Conservation (phyloP, 2,797 vertebrate species). For the Echiichthys vipera region DNA sequence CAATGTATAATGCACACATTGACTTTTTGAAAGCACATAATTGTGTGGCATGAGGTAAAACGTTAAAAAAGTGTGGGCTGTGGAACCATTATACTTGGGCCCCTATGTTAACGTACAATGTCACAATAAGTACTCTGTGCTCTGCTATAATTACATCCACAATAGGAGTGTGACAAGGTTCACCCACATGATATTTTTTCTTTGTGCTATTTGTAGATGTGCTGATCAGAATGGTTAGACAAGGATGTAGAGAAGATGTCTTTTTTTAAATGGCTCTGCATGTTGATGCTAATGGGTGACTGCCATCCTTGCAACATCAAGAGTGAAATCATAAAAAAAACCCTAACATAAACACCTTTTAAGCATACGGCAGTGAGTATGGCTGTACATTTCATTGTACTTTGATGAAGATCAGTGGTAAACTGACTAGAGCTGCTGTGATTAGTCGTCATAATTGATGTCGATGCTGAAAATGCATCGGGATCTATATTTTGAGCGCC, state of each 20-base stretch:
- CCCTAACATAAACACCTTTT: neutral
- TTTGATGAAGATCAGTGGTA: neutral
- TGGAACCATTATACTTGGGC: constrained; percentile 14
- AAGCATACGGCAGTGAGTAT: neutral
- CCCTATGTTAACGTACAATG: neutral
- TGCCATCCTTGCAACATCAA: constrained; percentile 14
- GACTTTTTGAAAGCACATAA: constrained; percentile 15
- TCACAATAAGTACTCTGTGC: constrained; percentile 31
- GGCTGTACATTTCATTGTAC: neutral
- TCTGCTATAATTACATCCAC: constrained; percentile 34
- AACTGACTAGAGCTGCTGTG: neutral
- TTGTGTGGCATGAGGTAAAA: constrained; percentile 4
- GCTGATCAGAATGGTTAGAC: constrained; percentile 17
- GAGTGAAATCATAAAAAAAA: constrained; percentile 4
- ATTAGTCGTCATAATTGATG: too few relatives aligned
- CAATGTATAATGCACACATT: neutral
- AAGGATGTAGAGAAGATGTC: neutral
- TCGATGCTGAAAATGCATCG: too few relatives aligned
- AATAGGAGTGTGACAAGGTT: constrained; percentile 16
- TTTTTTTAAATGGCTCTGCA: neutral
- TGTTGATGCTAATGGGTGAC: constrained; percentile 8
- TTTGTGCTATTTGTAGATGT: constrained; percentile 28
- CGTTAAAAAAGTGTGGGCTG: constrained; percentile 13
- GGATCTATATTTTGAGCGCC: too few relatives aligned
- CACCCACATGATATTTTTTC: constrained; percentile 16